Base-by-base conservation (phyloP, 2,797 vertebrate species). In the Enteromius paludinosus region DNA sequence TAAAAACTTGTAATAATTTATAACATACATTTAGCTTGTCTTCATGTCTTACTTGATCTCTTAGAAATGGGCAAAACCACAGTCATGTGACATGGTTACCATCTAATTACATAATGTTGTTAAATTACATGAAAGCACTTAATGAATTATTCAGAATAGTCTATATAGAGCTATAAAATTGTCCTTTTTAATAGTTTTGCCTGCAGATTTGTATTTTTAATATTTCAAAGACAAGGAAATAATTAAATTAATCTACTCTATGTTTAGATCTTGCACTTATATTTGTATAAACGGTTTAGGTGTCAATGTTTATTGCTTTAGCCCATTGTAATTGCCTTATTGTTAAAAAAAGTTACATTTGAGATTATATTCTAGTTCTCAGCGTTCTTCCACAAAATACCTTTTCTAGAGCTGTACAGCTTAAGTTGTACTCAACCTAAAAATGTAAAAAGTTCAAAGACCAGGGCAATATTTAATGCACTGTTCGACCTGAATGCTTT, bases 31-130 rank as follows among this genome's bases (percentile, higher is more conserved):
- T 43, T 28, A 62, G 35, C 62, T 78, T n/a, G 20, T 68, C n/a
- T 68, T 68, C 20, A 78, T 78, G 62, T 78, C 62, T 68, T 54
- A 38, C 65, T 66, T 66, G 30, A 76, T 76, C 23, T 76, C 45
- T 23, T 18, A 62, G 30, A 38, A 17, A 38, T 52, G 45, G 61
- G 8, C 14, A n/a, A 75, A 43, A 41, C 35, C 47, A 41, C 15
- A 33, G 75, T 64, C 18, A 35, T 12, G 7, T 30, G 25, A 73
- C 28, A 33, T 47, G 25, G 25, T 61, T 75, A 15, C 15, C 2
- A 43, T 43, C 52, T 25, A 9, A 12, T 28, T 4, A 69, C 47
- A 49, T 33, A 6, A 30, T 71, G 20, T 43, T 23, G n/a, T 66
- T 38, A 38, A n/a, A 38, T 66, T n/a, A 66, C 33, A 14, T 43